Base-by-base conservation (phyloP, 2,113 vertebrate species). In the Mastomys coucha region DNA sequence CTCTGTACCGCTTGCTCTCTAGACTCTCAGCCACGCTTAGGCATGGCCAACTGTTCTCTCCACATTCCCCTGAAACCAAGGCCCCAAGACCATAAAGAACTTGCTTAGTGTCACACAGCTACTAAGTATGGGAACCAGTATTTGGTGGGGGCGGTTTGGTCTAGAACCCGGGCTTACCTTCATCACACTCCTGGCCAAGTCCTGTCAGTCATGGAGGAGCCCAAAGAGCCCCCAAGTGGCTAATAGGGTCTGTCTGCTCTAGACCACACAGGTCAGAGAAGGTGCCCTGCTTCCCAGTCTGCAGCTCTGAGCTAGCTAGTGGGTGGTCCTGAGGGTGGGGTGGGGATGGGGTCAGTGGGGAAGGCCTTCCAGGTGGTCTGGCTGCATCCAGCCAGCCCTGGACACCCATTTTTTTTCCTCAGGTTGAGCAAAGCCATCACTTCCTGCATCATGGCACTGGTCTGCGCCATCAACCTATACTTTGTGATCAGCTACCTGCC, bases 401-500 rank as follows among this genome's bases (percentile, higher is more conserved):
- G 72, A 56, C 6, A 5, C 17, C 65, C 0, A 0, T 26, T 92
- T 14, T 92, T 14, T 70, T 45, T 84, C 0, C 0, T 87, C 0
- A 99, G 99, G 88, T 63, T 88, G 1, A 97, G 98, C 93, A 98
- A 99, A 93, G 39, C 73, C 51, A 39, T 98, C 91, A 98, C 98
- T 26, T 97, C 93, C 5, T 88, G 98, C 84, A 99, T 98, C 96
- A 97, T 98, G 0, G 97, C 94, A 0, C 88, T 99, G 77, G 19
- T 99, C 91, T 98, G 98, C 0, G 89, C 97, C 75, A 98, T 99
- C 96, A 99, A 99, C 39, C 0, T 98, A 77, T 99, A 99, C 96
- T 99, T 99, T 0, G 98, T 99, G 91, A 95, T 98, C 96, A 98
- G 95, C n/a, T 99, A 98, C 67, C 65, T 99, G 90, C 97, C 97